These are phyloP conservation scores for Anoplius nigerrimus DNA, from an alignment of 2,888 invertebrate species.

Conservation along the genomic window DNA sequence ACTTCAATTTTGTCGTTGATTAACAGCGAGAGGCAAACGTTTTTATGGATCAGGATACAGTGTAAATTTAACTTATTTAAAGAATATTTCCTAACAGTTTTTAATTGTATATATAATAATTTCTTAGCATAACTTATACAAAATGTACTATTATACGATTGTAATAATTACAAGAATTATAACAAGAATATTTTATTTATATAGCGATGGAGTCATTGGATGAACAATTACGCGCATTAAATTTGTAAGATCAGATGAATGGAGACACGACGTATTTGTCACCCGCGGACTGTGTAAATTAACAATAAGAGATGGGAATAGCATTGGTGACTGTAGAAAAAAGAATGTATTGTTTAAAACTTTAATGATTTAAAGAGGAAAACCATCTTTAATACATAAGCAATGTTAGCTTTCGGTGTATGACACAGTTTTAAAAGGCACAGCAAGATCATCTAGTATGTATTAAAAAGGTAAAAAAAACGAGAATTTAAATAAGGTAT, in stretches of 20 bases:
- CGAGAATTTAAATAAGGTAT: conserved; percentile 60
- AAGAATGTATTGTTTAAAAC: conserved; percentile 46
- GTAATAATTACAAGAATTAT: conserved; percentile 60
- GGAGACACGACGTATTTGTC: conserved; percentile 29
- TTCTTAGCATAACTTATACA: conserved; percentile 68
- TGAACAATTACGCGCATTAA: conserved; percentile 41
- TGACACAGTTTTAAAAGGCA: conserved; percentile 54
- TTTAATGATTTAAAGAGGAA: conserved; percentile 43
- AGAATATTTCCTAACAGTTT: conserved; percentile 69
- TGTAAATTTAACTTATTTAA: conserved; percentile 73
- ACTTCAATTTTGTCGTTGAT: conserved; percentile 19
- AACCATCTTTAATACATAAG: conserved; percentile 60
- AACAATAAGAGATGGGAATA: conserved; percentile 32
- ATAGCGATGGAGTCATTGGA: conserved; percentile 47
- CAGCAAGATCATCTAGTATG: conserved; percentile 58
- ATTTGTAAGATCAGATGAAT: conserved; percentile 28
- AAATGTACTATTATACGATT: conserved; percentile 65
- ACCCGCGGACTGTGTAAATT: conserved; percentile 42
- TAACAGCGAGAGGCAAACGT: conserved; percentile 54
- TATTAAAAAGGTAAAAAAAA: conserved; percentile 47
- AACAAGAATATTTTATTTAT: conserved; percentile 64
- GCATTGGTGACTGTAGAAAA: conserved; percentile 30
- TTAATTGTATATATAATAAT: conserved; percentile 74
- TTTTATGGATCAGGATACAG: conserved; percentile 58
- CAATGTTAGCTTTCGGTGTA: conserved; percentile 69